Base-by-base conservation (phyloP, 2,888 invertebrate species). In the Eupelmus urozonus region DNA sequence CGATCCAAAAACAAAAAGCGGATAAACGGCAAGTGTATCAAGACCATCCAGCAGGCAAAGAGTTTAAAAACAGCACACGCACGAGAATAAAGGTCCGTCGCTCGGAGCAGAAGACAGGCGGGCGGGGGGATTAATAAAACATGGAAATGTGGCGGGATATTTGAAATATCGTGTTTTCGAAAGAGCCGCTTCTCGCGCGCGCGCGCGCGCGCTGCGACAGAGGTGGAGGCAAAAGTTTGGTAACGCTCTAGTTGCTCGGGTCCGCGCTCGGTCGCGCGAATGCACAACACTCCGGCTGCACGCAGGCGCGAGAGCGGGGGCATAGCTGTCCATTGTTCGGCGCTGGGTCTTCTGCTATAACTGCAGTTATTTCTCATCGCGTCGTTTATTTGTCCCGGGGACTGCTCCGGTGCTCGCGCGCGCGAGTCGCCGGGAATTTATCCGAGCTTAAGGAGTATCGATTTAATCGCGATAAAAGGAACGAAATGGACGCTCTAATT, bases 391-490 rank as follows among this genome's bases (percentile, higher is more conserved):
- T 76, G 66, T 79, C 75, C 66, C 49, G 49, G 45, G 18, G 49
- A 13, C 11, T 23, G 29, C 20, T n/a, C 27, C 29, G 18, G 29
- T 2, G 13, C 34, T 34, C 34, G 34, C 34, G 69, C 42, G 69
- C 34, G 53, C 16, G 65, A 73, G 78, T 74, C 71, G 51, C 53
- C 51, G 60, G 71, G 27, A 77, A 77, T 80, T 77, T 74, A 79
- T 76, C 67, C 71, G 55, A 67, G 82, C 83, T 82, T 80, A 82
- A 81, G 80, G 77, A 82, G 84, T 87, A 87, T 86, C 85, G 86
- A 87, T 87, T 87, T 86, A 87, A 87, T 87, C 87, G 84, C 84
- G 86, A 86, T 87, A 87, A 87, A 87, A 87, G 87, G 87, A 83
- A 82, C 78, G 81, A 80, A 82, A 78, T 80, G 76, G 79, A 80